Conservation (phyloP, 1,140 invertebrate genomes). For the Chironomus tepperi region DNA sequence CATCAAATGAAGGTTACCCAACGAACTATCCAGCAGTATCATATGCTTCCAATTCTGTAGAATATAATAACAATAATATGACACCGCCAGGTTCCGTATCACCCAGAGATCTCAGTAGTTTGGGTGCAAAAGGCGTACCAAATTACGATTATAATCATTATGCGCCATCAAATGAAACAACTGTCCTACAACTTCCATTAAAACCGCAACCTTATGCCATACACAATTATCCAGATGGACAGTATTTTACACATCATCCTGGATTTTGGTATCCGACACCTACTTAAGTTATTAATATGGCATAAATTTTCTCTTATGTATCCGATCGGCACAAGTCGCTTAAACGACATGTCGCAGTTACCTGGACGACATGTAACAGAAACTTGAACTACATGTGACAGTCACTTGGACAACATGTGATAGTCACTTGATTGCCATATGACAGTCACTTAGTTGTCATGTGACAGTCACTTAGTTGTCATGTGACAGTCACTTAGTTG, state of each 20-base stretch:
- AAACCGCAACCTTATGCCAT: conserved; percentile 81
- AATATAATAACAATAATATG: conserved; percentile 79
- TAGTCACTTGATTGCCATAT: too few relatives aligned
- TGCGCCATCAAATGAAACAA: conserved; percentile 45
- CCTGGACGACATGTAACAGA: too few relatives aligned
- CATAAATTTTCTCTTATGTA: not conserved
- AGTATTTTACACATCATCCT: conserved; percentile 72
- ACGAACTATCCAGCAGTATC: conserved; percentile 25
- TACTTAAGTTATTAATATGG: not conserved
- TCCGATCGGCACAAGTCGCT: too few relatives aligned
- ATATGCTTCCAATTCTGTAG: conserved; percentile 44
- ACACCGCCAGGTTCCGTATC: conserved; percentile 92
- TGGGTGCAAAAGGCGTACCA: conserved; percentile 49
- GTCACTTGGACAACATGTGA: too few relatives aligned
- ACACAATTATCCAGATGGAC: conserved; percentile 51
- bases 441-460: too few relatives aligned
- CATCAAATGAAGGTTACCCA: conserved; percentile 54
- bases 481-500: too few relatives aligned
- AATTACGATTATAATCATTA: conserved; percentile 42
- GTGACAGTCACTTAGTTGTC: too few relatives aligned
- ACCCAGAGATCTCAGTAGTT: conserved; percentile 56
- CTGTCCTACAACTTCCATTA: conserved; percentile 68
- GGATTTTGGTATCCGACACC: conserved; percentile 48
- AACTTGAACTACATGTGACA: too few relatives aligned
- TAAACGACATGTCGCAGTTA: too few relatives aligned